Evolutionary conservation across 2,888 invertebrate species (phyloP).

Genomic region (Trisateles emortualis): DNA sequence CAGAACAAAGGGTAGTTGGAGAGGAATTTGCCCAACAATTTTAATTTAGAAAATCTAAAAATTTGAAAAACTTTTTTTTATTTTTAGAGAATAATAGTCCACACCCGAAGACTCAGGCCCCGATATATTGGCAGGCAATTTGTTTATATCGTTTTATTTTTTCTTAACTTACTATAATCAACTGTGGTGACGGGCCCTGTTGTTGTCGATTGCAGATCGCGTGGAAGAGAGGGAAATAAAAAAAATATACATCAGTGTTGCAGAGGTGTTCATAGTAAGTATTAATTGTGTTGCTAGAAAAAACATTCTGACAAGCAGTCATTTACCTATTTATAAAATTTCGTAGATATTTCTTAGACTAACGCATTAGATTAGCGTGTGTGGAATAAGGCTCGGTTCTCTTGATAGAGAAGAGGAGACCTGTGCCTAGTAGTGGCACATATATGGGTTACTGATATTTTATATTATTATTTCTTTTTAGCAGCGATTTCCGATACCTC

Average conservation of each 20-base stretch:
- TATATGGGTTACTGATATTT: too few relatives aligned
- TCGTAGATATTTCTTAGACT: too few relatives aligned
- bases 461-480: too few relatives aligned
- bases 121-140: slow-evolving; percentile 31
- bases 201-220: slow-evolving; percentile 54
- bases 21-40: background rate
- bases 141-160: slow-evolving; percentile 21
- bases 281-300: slow-evolving; percentile 45
- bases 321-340: too few relatives aligned
- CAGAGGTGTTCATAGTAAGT: slow-evolving; percentile 20
- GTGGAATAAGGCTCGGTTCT: too few relatives aligned
- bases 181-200: slow-evolving; percentile 84
- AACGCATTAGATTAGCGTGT: too few relatives aligned
- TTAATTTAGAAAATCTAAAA: background rate
- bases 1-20: too few relatives aligned
- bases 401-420: too few relatives aligned
- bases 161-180: slow-evolving; percentile 83
- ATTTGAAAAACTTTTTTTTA: background rate
- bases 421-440: too few relatives aligned
- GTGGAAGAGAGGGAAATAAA: slow-evolving; percentile 63
- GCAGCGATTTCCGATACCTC: too few relatives aligned
- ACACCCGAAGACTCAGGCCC: slow-evolving; percentile 23
- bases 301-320: slow-evolving; percentile 1
- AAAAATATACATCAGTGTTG: slow-evolving; percentile 65
- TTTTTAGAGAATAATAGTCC: slow-evolving; percentile 49